phyloP scores from a whole-genome alignment of 2,888 invertebrate genomes.

The Idaea aversata region DNA sequence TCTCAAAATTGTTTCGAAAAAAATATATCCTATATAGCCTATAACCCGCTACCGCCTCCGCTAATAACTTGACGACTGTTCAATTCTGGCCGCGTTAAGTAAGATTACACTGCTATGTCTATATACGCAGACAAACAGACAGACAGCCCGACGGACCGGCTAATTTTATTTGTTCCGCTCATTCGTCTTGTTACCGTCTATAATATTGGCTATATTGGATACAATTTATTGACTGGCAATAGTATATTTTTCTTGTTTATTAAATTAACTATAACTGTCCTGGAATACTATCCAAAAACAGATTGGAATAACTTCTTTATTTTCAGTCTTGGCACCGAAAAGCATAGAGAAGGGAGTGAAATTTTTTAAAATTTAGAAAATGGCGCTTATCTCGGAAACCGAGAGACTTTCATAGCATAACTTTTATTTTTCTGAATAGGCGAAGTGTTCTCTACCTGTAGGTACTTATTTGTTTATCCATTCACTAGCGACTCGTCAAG shows the following conservation, averaged over 20 bases:
- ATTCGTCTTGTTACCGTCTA: conserved; percentile 39
- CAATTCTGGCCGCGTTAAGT: conserved; percentile 41
- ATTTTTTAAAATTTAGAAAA: no score
- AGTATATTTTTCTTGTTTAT: conserved; percentile 11
- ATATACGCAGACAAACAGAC: conserved; percentile 54
- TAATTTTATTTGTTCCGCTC: conserved; percentile 68
- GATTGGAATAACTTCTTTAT: no score
- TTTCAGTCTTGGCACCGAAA: no score
- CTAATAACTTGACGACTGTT: conserved; percentile 10
- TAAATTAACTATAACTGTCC: background rate
- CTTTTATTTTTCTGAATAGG: no score
- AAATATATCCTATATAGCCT: background rate
- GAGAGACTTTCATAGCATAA: no score
- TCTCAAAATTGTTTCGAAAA: background rate
- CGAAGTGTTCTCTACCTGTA: no score
- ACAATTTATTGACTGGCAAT: conserved; percentile 26
- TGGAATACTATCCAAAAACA: no score
- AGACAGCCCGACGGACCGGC: conserved; percentile 47
- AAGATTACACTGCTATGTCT: conserved; percentile 58
- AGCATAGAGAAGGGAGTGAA: no score
- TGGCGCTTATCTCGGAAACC: no score
- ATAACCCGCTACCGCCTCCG: conserved; percentile 13
- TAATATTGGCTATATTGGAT: conserved; percentile 37
- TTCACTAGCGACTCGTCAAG: no score
- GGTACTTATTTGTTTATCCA: no score